phyloP scores from a whole-genome alignment of 2,888 invertebrate genomes.

The Orchesella flavescens region DNA sequence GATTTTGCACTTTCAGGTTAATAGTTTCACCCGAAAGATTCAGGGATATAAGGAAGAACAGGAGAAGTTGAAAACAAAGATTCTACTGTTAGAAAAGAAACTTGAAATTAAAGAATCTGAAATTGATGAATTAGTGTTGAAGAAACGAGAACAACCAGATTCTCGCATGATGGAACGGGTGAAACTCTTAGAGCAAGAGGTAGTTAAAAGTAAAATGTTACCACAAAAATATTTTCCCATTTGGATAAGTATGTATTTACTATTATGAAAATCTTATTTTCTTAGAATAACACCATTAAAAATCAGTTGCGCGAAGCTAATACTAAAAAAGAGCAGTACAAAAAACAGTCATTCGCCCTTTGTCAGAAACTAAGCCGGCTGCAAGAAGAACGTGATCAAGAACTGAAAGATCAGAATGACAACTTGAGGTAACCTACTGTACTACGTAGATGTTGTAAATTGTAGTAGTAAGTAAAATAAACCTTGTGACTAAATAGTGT shows the following conservation, averaged over 20 bases:
- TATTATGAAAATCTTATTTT: neutral
- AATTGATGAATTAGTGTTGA: slow-evolving; percentile 50
- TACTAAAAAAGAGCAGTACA: slow-evolving; percentile 54
- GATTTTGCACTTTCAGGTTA: slow-evolving; percentile 43
- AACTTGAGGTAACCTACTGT: slow-evolving; percentile 51
- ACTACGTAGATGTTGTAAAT: too few relatives aligned
- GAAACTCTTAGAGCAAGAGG: slow-evolving; percentile 61
- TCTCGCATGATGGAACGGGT: slow-evolving; percentile 28
- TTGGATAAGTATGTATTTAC: neutral
- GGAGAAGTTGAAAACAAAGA: slow-evolving; percentile 53
- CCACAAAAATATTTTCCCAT: too few relatives aligned
- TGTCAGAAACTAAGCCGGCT: slow-evolving; percentile 40
- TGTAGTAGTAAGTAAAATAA: too few relatives aligned
- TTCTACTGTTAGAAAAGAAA: slow-evolving; percentile 56
- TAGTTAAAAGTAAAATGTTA: too few relatives aligned
- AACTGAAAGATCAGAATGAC: slow-evolving; percentile 66
- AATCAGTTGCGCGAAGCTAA: slow-evolving; percentile 44
- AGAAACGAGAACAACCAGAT: slow-evolving; percentile 52
- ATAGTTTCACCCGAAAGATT: slow-evolving; percentile 37
- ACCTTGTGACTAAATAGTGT: too few relatives aligned
- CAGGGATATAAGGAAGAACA: slow-evolving; percentile 50
- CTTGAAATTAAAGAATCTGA: slow-evolving; percentile 65
- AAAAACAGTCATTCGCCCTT: slow-evolving; percentile 53
- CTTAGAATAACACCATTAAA: slow-evolving; percentile 58
- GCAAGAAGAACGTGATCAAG: slow-evolving; percentile 59